Conservation (phyloP, 1,140 invertebrate species). For the Pomacea maculata region DNA sequence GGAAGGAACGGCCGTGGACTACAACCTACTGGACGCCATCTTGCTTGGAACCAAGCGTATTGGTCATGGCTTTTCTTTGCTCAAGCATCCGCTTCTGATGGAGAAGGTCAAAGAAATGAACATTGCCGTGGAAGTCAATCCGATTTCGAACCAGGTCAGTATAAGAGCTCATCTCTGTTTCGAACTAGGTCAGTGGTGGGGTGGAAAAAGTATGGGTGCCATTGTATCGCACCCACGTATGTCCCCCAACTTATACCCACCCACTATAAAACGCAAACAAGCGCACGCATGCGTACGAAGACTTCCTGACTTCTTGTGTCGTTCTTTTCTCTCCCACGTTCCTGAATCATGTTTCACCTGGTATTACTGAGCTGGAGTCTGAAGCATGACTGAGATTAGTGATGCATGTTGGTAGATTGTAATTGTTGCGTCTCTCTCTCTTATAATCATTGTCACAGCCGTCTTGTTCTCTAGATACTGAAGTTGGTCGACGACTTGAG, state of each 20-base stretch:
- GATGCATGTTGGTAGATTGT: not conserved
- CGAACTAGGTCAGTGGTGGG: not conserved
- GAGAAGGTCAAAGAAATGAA: conserved; percentile 71
- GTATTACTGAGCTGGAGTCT: not conserved
- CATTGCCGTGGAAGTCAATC: conserved; percentile 84
- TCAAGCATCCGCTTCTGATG: conserved; percentile 79
- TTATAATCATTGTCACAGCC: not conserved
- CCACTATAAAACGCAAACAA: too few species aligned
- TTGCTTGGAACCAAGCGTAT: conserved; percentile 78
- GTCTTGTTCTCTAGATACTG: conserved; percentile 74
- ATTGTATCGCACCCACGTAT: too few species aligned
- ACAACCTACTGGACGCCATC: conserved; percentile 83
- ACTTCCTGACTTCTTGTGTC: too few species aligned
- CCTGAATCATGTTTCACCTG: too few species aligned
- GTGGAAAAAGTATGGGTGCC: not conserved
- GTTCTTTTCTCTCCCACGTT: too few species aligned
- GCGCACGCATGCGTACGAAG: too few species aligned
- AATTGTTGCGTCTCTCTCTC: not conserved
- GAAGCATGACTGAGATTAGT: not conserved
- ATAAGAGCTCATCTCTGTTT: not conserved
- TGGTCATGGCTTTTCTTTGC: conserved; percentile 77
- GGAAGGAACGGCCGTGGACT: conserved; percentile 69
- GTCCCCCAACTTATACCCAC: too few species aligned
- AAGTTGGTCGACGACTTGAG: conserved; percentile 78
- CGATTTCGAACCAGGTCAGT: conserved; percentile 73